Conservation (phyloP, 2,113 vertebrate species). For the Dicentrarchus labrax region DNA sequence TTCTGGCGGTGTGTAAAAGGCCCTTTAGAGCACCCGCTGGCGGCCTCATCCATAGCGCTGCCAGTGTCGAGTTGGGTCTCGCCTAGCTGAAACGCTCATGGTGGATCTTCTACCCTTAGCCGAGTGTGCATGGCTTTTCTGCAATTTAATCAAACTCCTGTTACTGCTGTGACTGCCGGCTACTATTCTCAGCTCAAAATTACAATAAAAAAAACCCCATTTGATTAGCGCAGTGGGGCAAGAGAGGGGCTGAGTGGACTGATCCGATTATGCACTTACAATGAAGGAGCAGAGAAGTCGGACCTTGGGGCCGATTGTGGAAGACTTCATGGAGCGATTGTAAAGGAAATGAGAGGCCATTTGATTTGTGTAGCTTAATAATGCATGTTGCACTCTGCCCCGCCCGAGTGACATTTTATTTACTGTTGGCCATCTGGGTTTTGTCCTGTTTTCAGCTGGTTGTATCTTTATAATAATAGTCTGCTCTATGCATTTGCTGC, state of each 20-base stretch:
- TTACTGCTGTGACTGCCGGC: not conserved
- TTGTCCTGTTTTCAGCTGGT: not conserved
- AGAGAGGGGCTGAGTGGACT: not conserved
- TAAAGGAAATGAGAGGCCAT: not conserved
- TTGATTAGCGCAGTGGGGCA: not conserved
- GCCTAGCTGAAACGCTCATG: no score
- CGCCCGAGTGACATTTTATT: not conserved
- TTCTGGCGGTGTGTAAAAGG: no score
- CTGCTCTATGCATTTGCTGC: not conserved
- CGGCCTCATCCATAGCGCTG: no score
- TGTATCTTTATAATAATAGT: not conserved
- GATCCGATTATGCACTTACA: not conserved
- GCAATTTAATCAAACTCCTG: not conserved
- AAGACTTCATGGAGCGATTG: not conserved
- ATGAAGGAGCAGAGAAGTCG: not conserved
- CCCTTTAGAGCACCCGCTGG: no score
- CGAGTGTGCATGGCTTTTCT: not conserved
- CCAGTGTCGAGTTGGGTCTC: no score
- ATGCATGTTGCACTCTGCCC: not conserved
- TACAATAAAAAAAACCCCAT: not conserved
- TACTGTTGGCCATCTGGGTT: not conserved
- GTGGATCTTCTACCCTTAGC: not conserved
- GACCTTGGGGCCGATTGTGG: not conserved
- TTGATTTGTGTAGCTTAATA: not conserved
- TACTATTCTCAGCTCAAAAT: not conserved